These are phyloP conservation scores for Apis laboriosa DNA, from an alignment of 1,140 invertebrate species.

Conservation along the genomic window DNA sequence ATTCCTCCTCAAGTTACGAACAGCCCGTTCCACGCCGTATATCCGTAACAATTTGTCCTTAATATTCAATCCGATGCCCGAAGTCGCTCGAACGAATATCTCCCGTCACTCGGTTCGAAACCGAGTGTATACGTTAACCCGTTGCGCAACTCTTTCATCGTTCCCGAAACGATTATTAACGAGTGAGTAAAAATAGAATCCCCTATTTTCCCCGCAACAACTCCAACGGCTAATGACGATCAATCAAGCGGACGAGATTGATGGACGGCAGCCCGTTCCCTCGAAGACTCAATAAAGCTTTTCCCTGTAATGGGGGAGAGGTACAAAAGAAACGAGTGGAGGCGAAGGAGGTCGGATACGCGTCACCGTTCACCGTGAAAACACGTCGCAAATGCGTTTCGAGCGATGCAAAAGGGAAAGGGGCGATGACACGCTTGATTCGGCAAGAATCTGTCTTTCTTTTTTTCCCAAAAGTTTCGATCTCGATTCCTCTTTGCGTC, in stretches of 20 bases:
- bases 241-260: conserved; percentile 35
- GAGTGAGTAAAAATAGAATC: too few species aligned
- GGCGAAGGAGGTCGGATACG: background rate
- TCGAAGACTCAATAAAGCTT: conserved; percentile 74
- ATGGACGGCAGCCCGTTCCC: conserved; percentile 71
- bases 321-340: background rate
- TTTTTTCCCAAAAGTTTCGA: too few species aligned
- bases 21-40: background rate
- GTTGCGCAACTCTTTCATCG: too few species aligned
- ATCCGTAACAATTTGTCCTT: background rate
- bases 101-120: background rate
- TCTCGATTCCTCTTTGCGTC: too few species aligned
- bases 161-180: too few species aligned
- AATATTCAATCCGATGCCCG: background rate
- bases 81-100: background rate
- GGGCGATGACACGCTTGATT: too few species aligned
- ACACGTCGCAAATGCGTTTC: conserved; percentile 49
- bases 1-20: background rate
- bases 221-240: background rate
- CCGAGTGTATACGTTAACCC: too few species aligned
- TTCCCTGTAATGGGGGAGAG: conserved; percentile 52
- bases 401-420: background rate
- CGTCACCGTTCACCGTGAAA: conserved; percentile 20
- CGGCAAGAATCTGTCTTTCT: too few species aligned
- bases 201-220: too few species aligned